Conservation (phyloP, 2,797 vertebrate species). For the Notoglanidium macrostoma region DNA sequence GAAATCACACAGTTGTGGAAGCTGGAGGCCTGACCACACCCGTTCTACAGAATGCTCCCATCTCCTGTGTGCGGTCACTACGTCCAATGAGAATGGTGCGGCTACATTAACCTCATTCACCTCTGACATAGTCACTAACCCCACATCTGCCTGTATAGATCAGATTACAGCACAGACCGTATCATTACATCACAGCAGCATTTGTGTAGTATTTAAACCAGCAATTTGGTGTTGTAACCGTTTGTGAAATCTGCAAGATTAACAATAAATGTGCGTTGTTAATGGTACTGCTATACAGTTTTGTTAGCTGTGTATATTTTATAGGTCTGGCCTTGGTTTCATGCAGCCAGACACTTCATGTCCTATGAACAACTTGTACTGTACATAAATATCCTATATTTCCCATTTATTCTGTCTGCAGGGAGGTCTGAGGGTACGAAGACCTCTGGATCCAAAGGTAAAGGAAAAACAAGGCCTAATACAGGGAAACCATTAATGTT, state of each 20-base stretch:
- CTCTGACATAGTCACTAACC: not conserved
- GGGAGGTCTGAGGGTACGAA: conserved; percentile 82
- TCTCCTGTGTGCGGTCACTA: conserved; percentile 73
- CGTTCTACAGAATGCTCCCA: conserved; percentile 64
- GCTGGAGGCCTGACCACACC: conserved; percentile 64
- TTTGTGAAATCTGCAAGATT: not conserved
- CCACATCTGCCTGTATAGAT: conserved; percentile 28
- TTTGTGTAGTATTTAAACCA: not conserved
- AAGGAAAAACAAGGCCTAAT: conserved; percentile 48
- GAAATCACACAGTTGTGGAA: conserved; percentile 77
- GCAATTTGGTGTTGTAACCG: not conserved
- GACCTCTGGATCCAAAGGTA: conserved; percentile 83
- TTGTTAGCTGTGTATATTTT: not conserved
- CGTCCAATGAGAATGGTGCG: conserved; percentile 81
- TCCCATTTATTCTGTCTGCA: conserved; percentile 56
- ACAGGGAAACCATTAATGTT: not conserved
- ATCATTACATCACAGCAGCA: not conserved
- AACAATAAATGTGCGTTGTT: not conserved
- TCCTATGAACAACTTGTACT: not conserved
- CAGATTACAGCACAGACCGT: conserved; percentile 4
- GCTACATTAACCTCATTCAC: conserved; percentile 25
- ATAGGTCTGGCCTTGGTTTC: not conserved
- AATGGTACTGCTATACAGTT: not conserved
- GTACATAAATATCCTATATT: not conserved
- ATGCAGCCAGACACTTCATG: too few species aligned